phyloP scores from a whole-genome alignment of 2,113 vertebrate genomes.

The Macrotis lagotis region DNA sequence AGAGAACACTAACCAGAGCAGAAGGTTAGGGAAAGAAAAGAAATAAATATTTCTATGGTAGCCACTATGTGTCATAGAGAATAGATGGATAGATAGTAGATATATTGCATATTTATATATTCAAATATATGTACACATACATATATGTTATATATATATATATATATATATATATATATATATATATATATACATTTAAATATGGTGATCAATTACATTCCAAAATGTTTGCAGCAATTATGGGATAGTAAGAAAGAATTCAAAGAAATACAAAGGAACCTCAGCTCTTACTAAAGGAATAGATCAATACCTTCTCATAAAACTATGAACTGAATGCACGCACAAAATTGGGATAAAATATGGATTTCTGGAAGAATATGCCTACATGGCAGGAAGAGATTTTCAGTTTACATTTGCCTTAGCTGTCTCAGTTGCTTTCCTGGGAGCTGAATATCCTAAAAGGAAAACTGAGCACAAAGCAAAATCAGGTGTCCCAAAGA shows the following conservation, averaged over 20 bases:
- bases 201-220: background rate
- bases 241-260: background rate
- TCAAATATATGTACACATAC: no score
- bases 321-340: no score
- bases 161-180: background rate
- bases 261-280: background rate
- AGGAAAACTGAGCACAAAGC: background rate
- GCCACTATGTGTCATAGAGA: background rate
- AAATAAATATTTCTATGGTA: background rate
- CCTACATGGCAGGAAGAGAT: background rate
- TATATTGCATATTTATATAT: no score
- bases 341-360: background rate
- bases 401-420: background rate
- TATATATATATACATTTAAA: conserved; percentile 6
- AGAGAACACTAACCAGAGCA: background rate
- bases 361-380: background rate
- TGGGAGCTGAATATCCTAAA: background rate
- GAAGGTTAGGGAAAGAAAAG: background rate
- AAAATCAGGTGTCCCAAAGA: background rate
- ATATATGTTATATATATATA: background rate
- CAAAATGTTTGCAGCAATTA: background rate
- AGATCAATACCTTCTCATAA: background rate
- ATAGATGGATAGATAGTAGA: no score
- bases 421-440: background rate
- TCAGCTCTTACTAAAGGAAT: background rate